phyloP scores from a whole-genome alignment of 2,888 invertebrate species.

The Cylloceria caligata region DNA sequence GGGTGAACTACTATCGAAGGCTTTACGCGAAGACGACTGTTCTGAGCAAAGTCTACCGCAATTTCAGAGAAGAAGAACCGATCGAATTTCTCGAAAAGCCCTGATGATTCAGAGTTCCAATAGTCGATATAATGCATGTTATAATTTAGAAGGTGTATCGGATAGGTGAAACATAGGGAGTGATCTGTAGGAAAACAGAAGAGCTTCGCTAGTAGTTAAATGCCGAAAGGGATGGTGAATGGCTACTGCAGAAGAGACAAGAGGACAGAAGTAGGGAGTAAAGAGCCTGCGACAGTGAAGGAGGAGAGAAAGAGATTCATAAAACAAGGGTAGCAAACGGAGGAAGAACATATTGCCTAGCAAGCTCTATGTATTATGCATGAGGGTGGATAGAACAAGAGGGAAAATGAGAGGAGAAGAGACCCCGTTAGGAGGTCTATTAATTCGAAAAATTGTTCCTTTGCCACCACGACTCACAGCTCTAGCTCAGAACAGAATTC shows the following conservation, averaged over 20 bases:
- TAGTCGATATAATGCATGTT: slow-evolving; percentile 11
- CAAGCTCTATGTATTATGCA: slow-evolving; percentile 82
- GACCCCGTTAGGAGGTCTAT: slow-evolving; percentile 75
- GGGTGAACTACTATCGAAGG: slow-evolving; percentile 22
- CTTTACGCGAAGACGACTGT: neutral
- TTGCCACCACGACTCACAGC: slow-evolving; percentile 45
- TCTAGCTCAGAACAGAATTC: slow-evolving; percentile 16
- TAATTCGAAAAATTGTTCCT: slow-evolving; percentile 79
- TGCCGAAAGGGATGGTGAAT: slow-evolving; percentile 38
- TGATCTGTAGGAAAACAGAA: neutral
- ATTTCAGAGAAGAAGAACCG: neutral
- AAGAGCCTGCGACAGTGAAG: slow-evolving; percentile 36
- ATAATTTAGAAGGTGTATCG: slow-evolving; percentile 2
- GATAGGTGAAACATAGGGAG: neutral
- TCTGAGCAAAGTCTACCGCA: neutral
- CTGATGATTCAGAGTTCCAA: neutral
- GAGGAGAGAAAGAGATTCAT: slow-evolving; percentile 77
- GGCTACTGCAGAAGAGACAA: slow-evolving; percentile 29
- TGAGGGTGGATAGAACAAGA: slow-evolving; percentile 71
- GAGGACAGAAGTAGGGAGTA: slow-evolving; percentile 41
- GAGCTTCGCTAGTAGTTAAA: slow-evolving; percentile 46
- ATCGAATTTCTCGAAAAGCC: neutral
- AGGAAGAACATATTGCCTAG: slow-evolving; percentile 81
- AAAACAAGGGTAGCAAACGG: slow-evolving; percentile 76
- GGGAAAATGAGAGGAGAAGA: slow-evolving; percentile 23